Evolutionary conservation across 2,113 vertebrate genomes (phyloP).

Genomic region (Eolophus roseicapilla): DNA sequence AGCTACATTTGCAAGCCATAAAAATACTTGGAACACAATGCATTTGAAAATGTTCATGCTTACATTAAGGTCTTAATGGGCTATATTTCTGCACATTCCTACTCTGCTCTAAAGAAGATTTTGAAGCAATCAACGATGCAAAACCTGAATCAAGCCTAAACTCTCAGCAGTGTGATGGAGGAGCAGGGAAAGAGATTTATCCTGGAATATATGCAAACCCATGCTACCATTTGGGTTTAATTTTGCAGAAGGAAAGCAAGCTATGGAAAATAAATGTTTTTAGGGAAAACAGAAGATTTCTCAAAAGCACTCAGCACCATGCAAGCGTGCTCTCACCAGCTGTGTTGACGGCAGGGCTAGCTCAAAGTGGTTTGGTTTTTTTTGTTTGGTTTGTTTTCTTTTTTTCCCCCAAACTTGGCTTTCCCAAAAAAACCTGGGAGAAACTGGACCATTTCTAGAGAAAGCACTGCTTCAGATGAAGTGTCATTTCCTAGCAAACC

Average conservation of each 20-base stretch:
- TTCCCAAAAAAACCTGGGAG: background rate
- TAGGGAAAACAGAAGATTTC: background rate
- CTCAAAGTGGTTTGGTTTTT: background rate
- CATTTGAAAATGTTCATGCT: background rate
- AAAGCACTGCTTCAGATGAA: background rate
- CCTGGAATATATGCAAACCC: background rate
- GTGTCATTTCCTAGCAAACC: background rate
- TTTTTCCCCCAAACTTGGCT: background rate
- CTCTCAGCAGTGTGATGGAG: background rate
- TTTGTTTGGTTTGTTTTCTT: background rate
- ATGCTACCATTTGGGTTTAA: background rate
- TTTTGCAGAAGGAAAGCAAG: background rate
- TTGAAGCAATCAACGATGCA: background rate
- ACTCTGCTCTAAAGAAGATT: background rate
- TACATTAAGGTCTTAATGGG: constrained; percentile 28
- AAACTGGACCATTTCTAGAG: background rate
- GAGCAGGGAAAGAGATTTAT: background rate
- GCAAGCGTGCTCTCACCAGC: accelerated
- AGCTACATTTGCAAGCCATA: constrained; percentile 1
- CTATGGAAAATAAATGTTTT: background rate
- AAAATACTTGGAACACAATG: constrained; percentile 17
- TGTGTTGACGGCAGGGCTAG: background rate
- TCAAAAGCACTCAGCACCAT: background rate
- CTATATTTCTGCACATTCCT: constrained; percentile 12
- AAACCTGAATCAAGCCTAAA: background rate